Evolutionary conservation across 1,140 invertebrate genomes (phyloP).

Genomic region (Pseudomyrmex flavicornis): DNA sequence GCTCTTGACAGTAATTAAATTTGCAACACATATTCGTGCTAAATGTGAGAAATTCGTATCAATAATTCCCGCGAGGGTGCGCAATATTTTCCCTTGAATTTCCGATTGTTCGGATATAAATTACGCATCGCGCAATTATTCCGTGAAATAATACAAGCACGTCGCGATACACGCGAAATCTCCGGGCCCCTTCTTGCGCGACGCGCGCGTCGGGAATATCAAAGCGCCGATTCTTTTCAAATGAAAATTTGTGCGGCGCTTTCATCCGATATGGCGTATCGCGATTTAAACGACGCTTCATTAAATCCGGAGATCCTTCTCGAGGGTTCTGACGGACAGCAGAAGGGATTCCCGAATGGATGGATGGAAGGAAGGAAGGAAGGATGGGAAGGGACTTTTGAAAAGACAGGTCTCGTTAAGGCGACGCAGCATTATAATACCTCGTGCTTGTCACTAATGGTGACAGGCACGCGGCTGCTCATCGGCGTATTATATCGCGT

Average conservation of each 20-base stretch:
- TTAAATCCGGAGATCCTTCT: slow-evolving; percentile 75
- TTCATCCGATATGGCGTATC: slow-evolving; percentile 38
- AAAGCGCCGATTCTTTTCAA: slow-evolving; percentile 41
- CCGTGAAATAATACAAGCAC: not conserved
- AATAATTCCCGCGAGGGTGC: not conserved
- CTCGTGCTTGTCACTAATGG: slow-evolving; percentile 63
- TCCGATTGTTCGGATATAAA: slow-evolving; percentile 8
- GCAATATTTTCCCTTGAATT: slow-evolving; percentile 16
- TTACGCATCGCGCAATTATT: slow-evolving; percentile 13
- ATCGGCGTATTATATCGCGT: slow-evolving; percentile 64
- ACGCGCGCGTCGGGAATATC: not conserved
- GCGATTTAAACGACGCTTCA: slow-evolving; percentile 73
- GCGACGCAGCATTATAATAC: slow-evolving; percentile 80
- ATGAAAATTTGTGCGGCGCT: slow-evolving; percentile 43
- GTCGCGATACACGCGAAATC: slow-evolving; percentile 4
- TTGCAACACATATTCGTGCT: too few relatives aligned
- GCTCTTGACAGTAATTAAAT: too few relatives aligned
- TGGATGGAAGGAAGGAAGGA: slow-evolving; percentile 71
- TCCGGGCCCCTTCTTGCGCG: not conserved
- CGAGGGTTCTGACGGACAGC: slow-evolving; percentile 78
- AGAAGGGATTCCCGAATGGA: slow-evolving; percentile 71
- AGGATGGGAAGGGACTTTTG: slow-evolving; percentile 75
- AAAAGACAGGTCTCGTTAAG: slow-evolving; percentile 80
- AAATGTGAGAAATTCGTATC: not conserved
- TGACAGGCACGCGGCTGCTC: slow-evolving; percentile 69